Conservation (phyloP, 2,113 vertebrate species). For the Mustelus asterias region DNA sequence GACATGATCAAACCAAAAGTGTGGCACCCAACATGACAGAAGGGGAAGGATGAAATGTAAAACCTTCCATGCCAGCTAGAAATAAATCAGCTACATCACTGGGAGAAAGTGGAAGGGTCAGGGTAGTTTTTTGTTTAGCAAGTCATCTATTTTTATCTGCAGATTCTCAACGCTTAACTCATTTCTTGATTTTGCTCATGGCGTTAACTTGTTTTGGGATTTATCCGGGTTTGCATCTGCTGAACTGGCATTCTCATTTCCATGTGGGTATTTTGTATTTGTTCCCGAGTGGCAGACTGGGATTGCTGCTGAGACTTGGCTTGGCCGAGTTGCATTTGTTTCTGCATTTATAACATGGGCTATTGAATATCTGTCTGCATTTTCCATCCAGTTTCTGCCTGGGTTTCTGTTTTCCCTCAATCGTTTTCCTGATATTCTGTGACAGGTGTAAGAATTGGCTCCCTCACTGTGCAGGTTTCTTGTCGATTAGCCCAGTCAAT, state of each 20-base stretch:
- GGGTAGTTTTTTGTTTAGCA: not conserved
- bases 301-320: not conserved
- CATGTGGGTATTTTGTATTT: not conserved
- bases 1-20: conserved; percentile 13
- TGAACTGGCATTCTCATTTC: conserved; percentile 3
- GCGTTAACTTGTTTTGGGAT: conserved; percentile 1
- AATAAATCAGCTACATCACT: not conserved
- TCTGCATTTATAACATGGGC: not conserved
- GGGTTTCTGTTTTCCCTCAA: not conserved
- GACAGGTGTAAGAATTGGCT: not conserved
- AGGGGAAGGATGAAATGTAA: not conserved
- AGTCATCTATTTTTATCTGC: not conserved
- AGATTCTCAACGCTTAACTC: not conserved
- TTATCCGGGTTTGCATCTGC: conserved; percentile 19
- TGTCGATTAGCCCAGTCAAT: not conserved
- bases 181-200: not conserved
- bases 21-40: not conserved
- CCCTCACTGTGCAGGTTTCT: not conserved
- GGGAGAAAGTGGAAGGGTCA: not conserved
- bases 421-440: not conserved
- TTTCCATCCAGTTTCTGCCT: not conserved
- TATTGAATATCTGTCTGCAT: not conserved
- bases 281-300: not conserved
- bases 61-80: not conserved
- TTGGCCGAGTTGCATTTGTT: not conserved